phyloP scores from a whole-genome alignment of 2,797 vertebrate genomes.

The Scomberomorus guttatus region DNA sequence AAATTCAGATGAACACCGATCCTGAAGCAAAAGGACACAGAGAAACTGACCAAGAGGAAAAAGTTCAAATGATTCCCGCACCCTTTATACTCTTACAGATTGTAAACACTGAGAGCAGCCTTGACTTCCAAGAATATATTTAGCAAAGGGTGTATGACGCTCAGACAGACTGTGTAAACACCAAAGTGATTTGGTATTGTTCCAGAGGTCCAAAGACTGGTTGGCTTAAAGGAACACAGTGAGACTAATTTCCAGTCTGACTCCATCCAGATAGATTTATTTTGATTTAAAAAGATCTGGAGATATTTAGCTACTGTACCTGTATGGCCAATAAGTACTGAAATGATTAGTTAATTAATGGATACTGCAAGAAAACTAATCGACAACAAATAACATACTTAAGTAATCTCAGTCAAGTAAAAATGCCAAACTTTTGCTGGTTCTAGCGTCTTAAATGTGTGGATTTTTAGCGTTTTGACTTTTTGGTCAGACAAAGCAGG shows the following conservation, averaged over 20 bases:
- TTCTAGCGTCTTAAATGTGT: too few relatives aligned
- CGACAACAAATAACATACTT: background rate
- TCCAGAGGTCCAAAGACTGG: conserved; percentile 1
- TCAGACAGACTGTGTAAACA: conserved; percentile 26
- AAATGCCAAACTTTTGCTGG: too few relatives aligned
- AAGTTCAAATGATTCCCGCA: conserved; percentile 15
- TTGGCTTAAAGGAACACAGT: background rate
- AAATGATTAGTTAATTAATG: background rate
- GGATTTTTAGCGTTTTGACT: too few relatives aligned
- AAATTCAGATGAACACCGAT: conserved; percentile 44
- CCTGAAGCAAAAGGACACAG: background rate
- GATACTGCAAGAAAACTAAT: background rate
- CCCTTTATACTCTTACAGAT: conserved; percentile 30
- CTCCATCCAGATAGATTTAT: background rate
- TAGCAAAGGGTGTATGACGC: conserved; percentile 26
- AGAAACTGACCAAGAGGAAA: conserved; percentile 26
- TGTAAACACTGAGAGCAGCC: conserved; percentile 43
- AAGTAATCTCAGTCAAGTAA: background rate
- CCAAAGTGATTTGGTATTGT: conserved; percentile 13
- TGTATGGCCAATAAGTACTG: background rate
- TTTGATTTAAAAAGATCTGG: background rate
- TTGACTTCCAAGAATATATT: conserved; percentile 9
- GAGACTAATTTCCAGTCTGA: background rate
- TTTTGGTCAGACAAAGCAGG: too few relatives aligned
- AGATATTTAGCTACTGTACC: background rate